Evolutionary conservation across 2,888 invertebrate genomes (phyloP), one percentile per base, ranked within the genome.

Genomic region (Adelognathus sp.): DNA sequence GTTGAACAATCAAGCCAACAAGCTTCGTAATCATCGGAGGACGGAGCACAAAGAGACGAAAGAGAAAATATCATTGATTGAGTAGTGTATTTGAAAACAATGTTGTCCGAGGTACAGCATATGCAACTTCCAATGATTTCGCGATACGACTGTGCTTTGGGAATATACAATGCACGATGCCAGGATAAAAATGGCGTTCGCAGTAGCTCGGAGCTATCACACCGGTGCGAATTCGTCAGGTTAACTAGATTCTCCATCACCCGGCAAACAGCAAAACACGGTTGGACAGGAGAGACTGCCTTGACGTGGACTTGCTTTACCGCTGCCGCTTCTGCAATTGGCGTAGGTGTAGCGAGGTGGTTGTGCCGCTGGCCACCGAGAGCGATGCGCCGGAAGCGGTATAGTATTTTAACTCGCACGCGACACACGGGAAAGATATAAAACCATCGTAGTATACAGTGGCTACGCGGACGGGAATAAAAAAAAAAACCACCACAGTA

Each of bases 211-310:
- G 39, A 61, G 74, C 70, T 79, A 79, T 79, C 74, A 71, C 69
- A 66, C 54, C 54, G 54, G 54, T 58, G 71, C 52, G 60, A 75
- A 79, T 79, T 71, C 74, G 74, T 79, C 79, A 75, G 64, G 66
- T 79, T 79, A 79, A 75, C 79, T 79, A 66, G 74, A 61, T 74
- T 71, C 74, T 79, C 70, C 70, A 79, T 79, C 79, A 74, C 64
- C 7, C 11, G 73, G 58, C 24, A 16, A 60, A 39, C 63, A 41
- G 64, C 60, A 44, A 60, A 63, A 46, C 63, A 31, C 50, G 24
- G 29, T 56, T 11, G 60, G 60, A 67, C 61, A 33, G 50, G 58
- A 60, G 63, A 41, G 63, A 74, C 74, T 64, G 41, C 63, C 52
- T 70, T 11, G 44, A 31, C 46, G 46, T 33, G 46, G 7, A 16